Evolutionary conservation across 2,797 vertebrate species (phyloP), one percentile per base, ranked within the genome.

Genomic region (Huso huso): DNA sequence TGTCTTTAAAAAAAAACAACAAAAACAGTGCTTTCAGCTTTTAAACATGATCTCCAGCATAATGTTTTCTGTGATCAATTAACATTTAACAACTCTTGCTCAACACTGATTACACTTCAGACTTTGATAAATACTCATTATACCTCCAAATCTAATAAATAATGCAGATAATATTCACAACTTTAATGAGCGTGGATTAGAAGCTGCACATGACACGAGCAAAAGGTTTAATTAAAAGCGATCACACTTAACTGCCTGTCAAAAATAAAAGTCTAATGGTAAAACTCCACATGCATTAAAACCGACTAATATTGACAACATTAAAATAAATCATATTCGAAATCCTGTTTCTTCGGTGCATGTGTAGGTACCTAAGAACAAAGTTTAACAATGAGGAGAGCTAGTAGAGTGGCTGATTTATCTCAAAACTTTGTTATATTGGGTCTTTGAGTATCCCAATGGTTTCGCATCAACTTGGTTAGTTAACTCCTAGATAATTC

Each of bases 151-250:
- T 82, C 70, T 67, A 75, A 77, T 84, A 77, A 84, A 84, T 86
- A 86, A 85, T 82, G 80, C 68, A 73, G 72, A 76, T 79, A 78
- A 80, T 74, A 75, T 78, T 74, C 77, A 78, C 79, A 79, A 81
- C 79, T 67, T 81, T 70, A 82, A 70, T 75, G 75, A 76, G 75
- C 37, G 51, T 76, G 81, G 82, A 87, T 86, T 87, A 83, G 88
- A 82, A 81, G 77, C 76, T 71, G 69, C 67, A 77, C 78, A 77
- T 79, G 83, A 82, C 80, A 80, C 76, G 72, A 68, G 63, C 70
- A 72, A 77, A 69, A 79, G 68, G 73, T 69, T 83, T 82, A 87
- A 87, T 87, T 84, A 55, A 85, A 80, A 82, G 72, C 73, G 64
- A 66, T 57, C 70, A 81, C 77, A 80, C 37, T 64, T 69, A 48